phyloP scores from a whole-genome alignment of 2,797 vertebrate species.

The Pseudomugil gertrudae region DNA sequence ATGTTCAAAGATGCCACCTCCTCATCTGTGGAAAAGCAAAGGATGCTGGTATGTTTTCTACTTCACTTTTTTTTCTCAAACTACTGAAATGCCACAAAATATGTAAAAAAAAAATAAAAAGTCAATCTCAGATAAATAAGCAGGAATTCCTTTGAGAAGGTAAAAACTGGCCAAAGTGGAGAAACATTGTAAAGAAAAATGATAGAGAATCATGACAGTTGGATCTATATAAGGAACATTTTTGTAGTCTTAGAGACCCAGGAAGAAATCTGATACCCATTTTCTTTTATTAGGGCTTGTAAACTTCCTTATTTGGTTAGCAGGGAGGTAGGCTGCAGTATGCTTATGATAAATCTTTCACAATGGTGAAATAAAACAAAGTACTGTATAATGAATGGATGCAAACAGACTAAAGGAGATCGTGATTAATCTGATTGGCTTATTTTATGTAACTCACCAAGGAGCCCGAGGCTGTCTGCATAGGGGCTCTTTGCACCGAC shows the following conservation, averaged over 20 bases:
- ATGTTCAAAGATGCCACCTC: conserved; percentile 94
- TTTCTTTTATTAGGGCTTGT: neutral
- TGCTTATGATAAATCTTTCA: neutral
- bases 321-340: neutral
- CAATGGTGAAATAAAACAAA: conserved; percentile 1
- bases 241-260: neutral
- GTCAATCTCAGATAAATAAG: conserved; percentile 3
- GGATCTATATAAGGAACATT: neutral
- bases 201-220: neutral
- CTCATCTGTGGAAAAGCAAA: conserved; percentile 82
- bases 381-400: neutral
- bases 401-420: neutral
- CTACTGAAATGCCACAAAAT: conserved; percentile 25
- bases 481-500: conserved; percentile 98
- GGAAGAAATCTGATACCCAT: too few relatives aligned
- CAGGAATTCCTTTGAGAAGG: neutral
- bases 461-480: conserved; percentile 88
- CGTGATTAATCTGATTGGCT: neutral
- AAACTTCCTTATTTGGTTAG: neutral
- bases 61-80: conserved; percentile 11
- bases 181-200: neutral
- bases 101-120: neutral
- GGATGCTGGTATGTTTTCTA: conserved; percentile 19
- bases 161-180: conserved; percentile 8
- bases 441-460: conserved; percentile 81